Percentiles rank a stretch among this genome's conserved stretches.
phyloP scores from a whole-genome alignment of 2,113 vertebrate genomes.

The Macrotus californicus region DNA sequence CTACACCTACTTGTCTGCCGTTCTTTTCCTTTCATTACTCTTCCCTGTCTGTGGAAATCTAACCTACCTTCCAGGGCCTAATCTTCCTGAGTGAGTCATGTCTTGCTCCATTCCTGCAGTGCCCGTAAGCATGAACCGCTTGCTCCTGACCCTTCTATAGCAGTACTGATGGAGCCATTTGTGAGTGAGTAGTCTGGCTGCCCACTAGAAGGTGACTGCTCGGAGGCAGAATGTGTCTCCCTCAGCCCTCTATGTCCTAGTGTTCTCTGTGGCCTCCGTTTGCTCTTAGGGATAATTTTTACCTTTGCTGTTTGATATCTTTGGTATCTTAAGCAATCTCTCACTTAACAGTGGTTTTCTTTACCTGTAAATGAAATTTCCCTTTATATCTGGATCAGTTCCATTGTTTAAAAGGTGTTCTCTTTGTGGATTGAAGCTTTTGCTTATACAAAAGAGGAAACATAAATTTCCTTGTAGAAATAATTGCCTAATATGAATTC shows the following conservation, averaged over 20 bases:
- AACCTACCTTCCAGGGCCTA: neutral
- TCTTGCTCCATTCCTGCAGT: neutral
- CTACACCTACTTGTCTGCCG: neutral
- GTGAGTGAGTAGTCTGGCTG: neutral
- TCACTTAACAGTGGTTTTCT: conserved; percentile 20
- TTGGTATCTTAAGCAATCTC: neutral
- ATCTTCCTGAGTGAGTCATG: neutral
- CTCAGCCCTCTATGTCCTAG: neutral
- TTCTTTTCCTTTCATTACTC: neutral
- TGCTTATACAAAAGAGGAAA: neutral
- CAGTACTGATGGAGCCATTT: neutral
- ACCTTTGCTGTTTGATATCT: neutral
- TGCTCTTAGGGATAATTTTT: neutral
- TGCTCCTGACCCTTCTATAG: neutral
- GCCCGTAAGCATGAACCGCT: neutral
- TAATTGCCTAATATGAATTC: neutral
- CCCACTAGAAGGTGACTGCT: neutral
- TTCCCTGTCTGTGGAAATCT: neutral
- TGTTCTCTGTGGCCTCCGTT: neutral
- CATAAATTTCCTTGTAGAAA: conserved; percentile 26
- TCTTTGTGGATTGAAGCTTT: conserved; percentile 25
- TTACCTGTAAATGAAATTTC: conserved; percentile 19
- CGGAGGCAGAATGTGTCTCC: neutral
- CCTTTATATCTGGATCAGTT: conserved; percentile 18
- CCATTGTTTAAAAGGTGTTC: neutral